phyloP scores from a whole-genome alignment of 2,888 invertebrate genomes.

The Pemphredon lugubris region DNA sequence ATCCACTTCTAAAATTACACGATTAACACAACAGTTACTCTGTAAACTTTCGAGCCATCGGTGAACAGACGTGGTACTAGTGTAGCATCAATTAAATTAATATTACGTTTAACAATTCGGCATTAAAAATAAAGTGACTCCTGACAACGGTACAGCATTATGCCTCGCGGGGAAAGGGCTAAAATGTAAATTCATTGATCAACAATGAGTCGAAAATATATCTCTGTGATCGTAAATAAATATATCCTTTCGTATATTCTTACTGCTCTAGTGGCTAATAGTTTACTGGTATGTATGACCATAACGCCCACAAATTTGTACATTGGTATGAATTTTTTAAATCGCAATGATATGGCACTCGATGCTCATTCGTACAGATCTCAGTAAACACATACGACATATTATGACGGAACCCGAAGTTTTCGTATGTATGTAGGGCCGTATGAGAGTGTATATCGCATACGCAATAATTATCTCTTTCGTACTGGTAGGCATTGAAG shows the following conservation, averaged over 20 bases:
- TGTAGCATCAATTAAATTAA: conserved; percentile 24
- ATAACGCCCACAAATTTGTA: conserved; percentile 44
- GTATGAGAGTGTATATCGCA: conserved; percentile 26
- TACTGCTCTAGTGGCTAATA: conserved; percentile 46
- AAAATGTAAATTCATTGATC: conserved; percentile 74
- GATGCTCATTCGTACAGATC: conserved; percentile 13
- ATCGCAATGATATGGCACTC: conserved; percentile 18
- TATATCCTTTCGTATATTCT: conserved; percentile 33
- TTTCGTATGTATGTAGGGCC: conserved; percentile 8
- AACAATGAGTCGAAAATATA: conserved; percentile 78
- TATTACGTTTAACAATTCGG: conserved; percentile 42
- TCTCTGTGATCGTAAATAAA: conserved; percentile 66
- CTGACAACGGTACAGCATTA: conserved; percentile 60
- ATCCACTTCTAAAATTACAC: conserved; percentile 28
- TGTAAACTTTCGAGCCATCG: conserved; percentile 23
- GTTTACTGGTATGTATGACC: conserved; percentile 26
- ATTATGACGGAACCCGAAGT: conserved; percentile 16
- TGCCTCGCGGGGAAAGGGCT: conserved; percentile 62
- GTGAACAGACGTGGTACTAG: conserved; percentile 30
- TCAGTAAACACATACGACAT: conserved; percentile 24
- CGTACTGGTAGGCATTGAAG: background rate
- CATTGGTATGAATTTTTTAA: conserved; percentile 31
- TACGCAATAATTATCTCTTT: conserved; percentile 2
- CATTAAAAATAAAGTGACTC: conserved; percentile 59
- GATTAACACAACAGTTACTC: conserved; percentile 23